Evolutionary conservation across 1,140 invertebrate species (phyloP).

Genomic region (Leguminivora glycinivorella): DNA sequence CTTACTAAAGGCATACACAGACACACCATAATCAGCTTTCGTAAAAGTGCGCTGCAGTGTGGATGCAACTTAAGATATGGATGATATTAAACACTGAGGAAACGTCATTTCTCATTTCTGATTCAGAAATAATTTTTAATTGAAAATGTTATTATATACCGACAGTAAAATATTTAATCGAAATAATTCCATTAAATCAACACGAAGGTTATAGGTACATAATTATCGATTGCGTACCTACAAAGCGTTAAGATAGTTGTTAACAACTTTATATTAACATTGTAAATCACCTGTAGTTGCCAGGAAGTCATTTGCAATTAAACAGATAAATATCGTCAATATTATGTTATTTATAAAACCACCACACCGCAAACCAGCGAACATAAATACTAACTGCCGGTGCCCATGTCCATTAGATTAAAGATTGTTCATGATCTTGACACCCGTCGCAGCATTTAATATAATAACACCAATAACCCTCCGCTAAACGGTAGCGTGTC

Average conservation of each 20-base stretch:
- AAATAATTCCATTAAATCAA: neutral
- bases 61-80: too few relatives aligned
- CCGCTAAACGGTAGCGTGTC: conserved; percentile 32
- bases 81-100: too few relatives aligned
- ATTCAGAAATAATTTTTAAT: too few relatives aligned
- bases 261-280: neutral
- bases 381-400: conserved; percentile 11
- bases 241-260: neutral
- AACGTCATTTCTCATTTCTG: too few relatives aligned
- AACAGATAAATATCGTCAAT: neutral
- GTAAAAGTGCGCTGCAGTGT: too few relatives aligned
- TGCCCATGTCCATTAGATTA: conserved; percentile 15
- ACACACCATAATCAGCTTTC: too few relatives aligned
- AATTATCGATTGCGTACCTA: neutral
- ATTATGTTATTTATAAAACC: neutral
- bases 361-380: neutral
- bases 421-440: conserved; percentile 29
- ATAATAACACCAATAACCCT: conserved; percentile 32
- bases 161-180: too few relatives aligned
- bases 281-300: neutral
- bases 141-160: too few relatives aligned
- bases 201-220: conserved; percentile 9
- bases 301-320: conserved; percentile 6
- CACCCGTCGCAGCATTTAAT: conserved; percentile 29
- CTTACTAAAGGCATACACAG: too few relatives aligned